Evolutionary conservation across 1,140 invertebrate species (phyloP).

Genomic region (Temnothorax curvispinosus): DNA sequence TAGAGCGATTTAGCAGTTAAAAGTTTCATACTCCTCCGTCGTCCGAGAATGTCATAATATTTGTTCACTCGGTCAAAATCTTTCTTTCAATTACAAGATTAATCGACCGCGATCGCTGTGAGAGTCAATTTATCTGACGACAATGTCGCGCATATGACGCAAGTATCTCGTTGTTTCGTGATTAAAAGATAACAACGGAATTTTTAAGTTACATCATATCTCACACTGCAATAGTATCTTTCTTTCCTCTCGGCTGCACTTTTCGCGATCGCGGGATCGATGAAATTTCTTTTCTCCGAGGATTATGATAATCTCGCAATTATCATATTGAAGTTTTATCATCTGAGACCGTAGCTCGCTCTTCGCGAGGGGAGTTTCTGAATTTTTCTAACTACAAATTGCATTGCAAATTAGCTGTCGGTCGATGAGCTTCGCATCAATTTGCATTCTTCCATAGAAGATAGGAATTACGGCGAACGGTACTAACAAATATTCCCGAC

Average conservation of each 20-base stretch:
- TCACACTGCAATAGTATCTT: neutral
- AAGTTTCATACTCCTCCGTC: neutral
- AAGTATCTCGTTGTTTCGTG: neutral
- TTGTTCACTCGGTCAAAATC: neutral
- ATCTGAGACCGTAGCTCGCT: neutral
- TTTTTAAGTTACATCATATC: neutral
- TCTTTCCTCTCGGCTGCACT: neutral
- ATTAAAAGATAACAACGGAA: neutral
- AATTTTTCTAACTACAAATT: conserved; percentile 37
- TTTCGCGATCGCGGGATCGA: conserved; percentile 2
- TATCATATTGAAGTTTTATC: neutral
- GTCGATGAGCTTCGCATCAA: neutral
- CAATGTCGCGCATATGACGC: too few relatives aligned
- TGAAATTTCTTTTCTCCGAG: neutral
- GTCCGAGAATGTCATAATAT: neutral
- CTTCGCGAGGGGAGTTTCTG: neutral
- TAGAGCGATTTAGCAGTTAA: neutral
- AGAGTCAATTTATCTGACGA: neutral
- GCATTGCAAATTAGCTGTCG: neutral
- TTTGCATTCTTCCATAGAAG: neutral
- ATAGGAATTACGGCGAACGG: neutral
- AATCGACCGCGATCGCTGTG: neutral
- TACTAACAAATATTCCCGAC: neutral
- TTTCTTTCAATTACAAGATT: neutral
- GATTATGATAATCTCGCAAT: conserved; percentile 18